Conservation (phyloP, 2,113 vertebrate genomes). For the Phasianus colchicus region DNA sequence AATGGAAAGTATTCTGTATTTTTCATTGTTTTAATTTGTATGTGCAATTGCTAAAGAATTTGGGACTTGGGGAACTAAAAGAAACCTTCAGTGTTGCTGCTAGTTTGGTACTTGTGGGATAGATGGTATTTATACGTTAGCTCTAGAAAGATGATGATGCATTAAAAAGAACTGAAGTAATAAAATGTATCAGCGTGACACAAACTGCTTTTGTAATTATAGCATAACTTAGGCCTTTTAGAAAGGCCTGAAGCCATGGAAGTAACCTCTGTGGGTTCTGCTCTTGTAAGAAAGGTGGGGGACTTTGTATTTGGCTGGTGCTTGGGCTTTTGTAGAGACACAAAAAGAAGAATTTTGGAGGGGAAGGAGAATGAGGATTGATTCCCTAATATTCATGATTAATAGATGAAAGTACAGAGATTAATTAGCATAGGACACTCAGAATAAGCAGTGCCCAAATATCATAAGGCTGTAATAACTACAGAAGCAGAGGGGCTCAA, state of each 20-base stretch:
- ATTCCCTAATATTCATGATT: neutral
- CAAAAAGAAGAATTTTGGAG: neutral
- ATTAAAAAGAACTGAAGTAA: neutral
- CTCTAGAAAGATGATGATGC: neutral
- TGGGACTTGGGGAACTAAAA: neutral
- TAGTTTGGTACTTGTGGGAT: neutral
- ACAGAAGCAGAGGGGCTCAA: neutral
- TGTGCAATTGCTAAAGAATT: neutral
- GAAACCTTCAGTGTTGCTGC: neutral
- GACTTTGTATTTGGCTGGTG: neutral
- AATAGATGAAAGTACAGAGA: neutral
- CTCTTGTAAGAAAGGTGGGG: neutral
- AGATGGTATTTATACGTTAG: slow-evolving; percentile 47
- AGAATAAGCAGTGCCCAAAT: neutral
- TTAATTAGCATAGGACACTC: neutral
- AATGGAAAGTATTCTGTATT: neutral
- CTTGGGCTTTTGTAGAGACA: neutral
- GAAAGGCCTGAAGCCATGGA: neutral
- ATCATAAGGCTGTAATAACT: neutral
- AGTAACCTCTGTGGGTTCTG: neutral
- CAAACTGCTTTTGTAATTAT: slow-evolving; percentile 37
- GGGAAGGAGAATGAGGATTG: neutral
- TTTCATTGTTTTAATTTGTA: neutral
- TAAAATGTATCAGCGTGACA: slow-evolving; percentile 6
- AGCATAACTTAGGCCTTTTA: neutral